Evolutionary conservation across 35 echinoderm and acorn worm genomes (phyloP).

Genomic region (Chiridota heheva): DNA sequence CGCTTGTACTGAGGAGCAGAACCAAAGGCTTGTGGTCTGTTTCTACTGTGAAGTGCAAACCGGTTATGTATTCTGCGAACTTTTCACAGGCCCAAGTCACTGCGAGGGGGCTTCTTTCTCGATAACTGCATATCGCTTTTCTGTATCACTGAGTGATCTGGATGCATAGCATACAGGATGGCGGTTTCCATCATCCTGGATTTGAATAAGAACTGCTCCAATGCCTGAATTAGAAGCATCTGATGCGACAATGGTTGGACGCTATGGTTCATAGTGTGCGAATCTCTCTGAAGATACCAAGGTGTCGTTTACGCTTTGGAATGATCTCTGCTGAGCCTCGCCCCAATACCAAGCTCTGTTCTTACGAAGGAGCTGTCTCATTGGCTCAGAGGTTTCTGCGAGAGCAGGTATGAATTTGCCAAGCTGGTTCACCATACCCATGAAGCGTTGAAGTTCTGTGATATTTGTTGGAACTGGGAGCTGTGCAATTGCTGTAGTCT

Average conservation of each 20-base stretch:
- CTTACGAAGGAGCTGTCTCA: slow-evolving; percentile 31
- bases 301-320: slow-evolving; percentile 28
- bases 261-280: slow-evolving; percentile 45
- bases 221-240: slow-evolving; percentile 29
- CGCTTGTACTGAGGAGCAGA: slow-evolving; percentile 25
- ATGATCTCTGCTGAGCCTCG: slow-evolving; percentile 13
- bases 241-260: slow-evolving; percentile 30
- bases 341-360: slow-evolving; percentile 40
- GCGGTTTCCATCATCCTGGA: slow-evolving; percentile 16
- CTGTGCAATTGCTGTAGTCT: slow-evolving; percentile 10
- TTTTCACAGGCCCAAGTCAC: slow-evolving; percentile 57
- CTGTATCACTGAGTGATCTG: slow-evolving; percentile 32
- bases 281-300: slow-evolving; percentile 10
- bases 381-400: slow-evolving; percentile 24
- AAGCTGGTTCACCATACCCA: slow-evolving; percentile 41
- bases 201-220: slow-evolving; percentile 36
- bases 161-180: slow-evolving; percentile 15
- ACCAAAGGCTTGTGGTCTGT: slow-evolving; percentile 52
- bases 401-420: slow-evolving; percentile 38
- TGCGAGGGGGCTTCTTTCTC: slow-evolving; percentile 40
- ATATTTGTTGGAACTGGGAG: background rate
- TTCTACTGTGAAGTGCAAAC: slow-evolving; percentile 37
- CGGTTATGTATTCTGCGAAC: slow-evolving; percentile 44
- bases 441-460: background rate
- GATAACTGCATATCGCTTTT: slow-evolving; percentile 59